phyloP scores from a whole-genome alignment of 2,888 invertebrate species.

The Watsonalla binaria region DNA sequence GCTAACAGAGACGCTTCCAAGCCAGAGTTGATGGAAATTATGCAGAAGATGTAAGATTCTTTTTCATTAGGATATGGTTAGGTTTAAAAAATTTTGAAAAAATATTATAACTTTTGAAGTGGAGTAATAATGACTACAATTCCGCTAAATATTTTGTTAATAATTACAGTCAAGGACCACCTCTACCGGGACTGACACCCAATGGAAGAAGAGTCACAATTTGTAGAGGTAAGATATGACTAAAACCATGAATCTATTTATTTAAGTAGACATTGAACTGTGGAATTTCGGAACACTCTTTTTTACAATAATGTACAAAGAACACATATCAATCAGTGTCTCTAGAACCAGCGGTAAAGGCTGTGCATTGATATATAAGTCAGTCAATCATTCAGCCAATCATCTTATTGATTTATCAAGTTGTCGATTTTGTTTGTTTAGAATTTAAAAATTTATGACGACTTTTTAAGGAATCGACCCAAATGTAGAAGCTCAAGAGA shows the following conservation, averaged over 20 bases:
- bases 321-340: no score
- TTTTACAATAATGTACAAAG: no score
- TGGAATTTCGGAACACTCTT: no score
- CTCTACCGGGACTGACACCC: slow-evolving; percentile 88
- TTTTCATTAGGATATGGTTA: background rate
- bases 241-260: no score
- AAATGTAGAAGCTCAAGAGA: slow-evolving; percentile 82
- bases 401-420: no score
- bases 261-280: no score
- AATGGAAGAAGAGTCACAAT: slow-evolving; percentile 88
- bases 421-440: background rate
- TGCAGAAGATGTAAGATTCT: slow-evolving; percentile 81
- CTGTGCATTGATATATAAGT: no score
- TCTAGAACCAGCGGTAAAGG: no score
- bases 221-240: slow-evolving; percentile 68
- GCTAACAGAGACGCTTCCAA: slow-evolving; percentile 83
- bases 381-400: no score
- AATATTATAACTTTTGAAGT: background rate
- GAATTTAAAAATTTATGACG: slow-evolving; percentile 1
- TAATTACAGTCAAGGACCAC: slow-evolving; percentile 83
- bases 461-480: slow-evolving; percentile 74
- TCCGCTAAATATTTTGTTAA: slow-evolving; percentile 12
- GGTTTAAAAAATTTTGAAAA: background rate
- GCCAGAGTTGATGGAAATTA: slow-evolving; percentile 81
- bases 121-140: background rate